Conservation (phyloP, 2,113 vertebrate genomes). For the Apodemus speciosus region DNA sequence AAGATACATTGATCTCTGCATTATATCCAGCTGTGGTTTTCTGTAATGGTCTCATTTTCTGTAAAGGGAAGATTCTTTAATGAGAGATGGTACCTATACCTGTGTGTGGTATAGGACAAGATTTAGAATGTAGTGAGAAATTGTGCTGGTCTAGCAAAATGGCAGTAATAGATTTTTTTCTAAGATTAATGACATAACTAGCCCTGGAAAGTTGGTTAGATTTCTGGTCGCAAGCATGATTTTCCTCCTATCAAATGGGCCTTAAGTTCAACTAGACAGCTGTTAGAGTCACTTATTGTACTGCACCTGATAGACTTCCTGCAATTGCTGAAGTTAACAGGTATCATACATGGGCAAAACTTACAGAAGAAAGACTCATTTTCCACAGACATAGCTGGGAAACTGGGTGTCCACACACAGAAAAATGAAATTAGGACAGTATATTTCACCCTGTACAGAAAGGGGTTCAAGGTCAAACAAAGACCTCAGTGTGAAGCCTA, state of each 20-base stretch:
- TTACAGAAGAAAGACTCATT: neutral
- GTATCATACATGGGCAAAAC: neutral
- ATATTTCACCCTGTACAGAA: neutral
- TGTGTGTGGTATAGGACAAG: neutral
- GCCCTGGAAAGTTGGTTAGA: neutral
- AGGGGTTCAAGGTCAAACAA: neutral
- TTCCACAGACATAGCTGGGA: neutral
- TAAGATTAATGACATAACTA: neutral
- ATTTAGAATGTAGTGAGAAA: neutral
- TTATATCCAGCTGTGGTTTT: neutral
- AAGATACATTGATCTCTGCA: neutral
- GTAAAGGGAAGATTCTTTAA: neutral
- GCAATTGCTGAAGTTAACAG: neutral
- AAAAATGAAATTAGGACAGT: neutral
- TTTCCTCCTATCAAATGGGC: neutral
- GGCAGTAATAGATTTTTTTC: neutral
- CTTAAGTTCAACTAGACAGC: neutral
- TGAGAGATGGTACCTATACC: neutral
- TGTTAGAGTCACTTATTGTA: neutral
- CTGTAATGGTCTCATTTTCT: neutral
- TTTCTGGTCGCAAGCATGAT: neutral
- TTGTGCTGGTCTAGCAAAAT: neutral
- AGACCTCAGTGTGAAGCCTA: neutral
- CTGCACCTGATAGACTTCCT: neutral
- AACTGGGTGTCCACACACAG: neutral